Percentiles rank a stretch among this genome's conserved stretches.
These are phyloP conservation scores for Pygocentrus nattereri DNA, from an alignment of 2,797 vertebrate genomes.

Conservation along the genomic window DNA sequence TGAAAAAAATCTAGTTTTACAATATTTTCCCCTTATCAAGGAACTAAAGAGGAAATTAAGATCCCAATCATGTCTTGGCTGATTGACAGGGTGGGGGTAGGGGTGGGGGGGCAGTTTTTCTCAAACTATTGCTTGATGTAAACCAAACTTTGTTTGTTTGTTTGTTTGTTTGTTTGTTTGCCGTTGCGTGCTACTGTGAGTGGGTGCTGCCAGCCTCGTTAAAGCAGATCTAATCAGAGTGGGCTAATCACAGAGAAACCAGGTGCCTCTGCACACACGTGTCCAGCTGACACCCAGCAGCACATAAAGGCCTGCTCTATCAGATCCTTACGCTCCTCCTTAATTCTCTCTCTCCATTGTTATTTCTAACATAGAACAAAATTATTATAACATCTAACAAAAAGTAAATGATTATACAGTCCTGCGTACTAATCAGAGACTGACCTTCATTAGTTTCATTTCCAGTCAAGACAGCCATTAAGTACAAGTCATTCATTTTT, in stretches of 20 bases:
- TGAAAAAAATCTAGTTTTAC: too few relatives aligned
- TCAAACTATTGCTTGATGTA: not conserved
- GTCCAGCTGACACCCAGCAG: slow-evolving; percentile 11
- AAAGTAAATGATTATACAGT: not conserved
- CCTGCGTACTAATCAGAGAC: too few relatives aligned
- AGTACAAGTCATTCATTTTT: too few relatives aligned
- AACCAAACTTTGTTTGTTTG: slow-evolving; percentile 15
- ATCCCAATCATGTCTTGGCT: too few relatives aligned
- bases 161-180: slow-evolving; percentile 64
- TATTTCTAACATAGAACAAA: too few relatives aligned
- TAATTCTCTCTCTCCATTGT: not conserved
- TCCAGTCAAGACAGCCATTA: too few relatives aligned
- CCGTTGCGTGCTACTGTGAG: slow-evolving; percentile 49
- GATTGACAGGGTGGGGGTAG: too few relatives aligned
- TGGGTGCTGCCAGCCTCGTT: not conserved
- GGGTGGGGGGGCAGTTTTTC: not conserved
- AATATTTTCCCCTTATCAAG: too few relatives aligned
- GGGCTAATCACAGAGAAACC: slow-evolving; percentile 13
- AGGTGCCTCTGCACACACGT: not conserved
- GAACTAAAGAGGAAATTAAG: not conserved
- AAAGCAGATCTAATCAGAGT: slow-evolving; percentile 51
- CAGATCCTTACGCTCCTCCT: not conserved
- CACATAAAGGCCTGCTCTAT: not conserved
- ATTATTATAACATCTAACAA: too few relatives aligned
- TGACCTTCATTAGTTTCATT: too few relatives aligned